phyloP scores from a whole-genome alignment of 2,888 invertebrate genomes.

The Argyresthia goedartella region DNA sequence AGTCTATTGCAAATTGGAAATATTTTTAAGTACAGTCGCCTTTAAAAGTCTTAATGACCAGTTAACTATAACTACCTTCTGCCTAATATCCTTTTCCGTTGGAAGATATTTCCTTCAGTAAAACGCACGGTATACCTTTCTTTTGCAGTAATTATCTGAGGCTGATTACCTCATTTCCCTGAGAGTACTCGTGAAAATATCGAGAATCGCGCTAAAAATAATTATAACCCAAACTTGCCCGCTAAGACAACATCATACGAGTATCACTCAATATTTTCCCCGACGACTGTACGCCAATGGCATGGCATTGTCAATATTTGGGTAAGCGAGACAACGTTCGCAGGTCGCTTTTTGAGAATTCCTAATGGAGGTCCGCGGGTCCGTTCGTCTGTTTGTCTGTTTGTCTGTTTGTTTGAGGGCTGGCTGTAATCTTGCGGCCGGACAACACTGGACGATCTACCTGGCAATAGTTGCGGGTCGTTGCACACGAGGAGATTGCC shows the following conservation, averaged over 20 bases:
- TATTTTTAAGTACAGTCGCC: constrained; percentile 15
- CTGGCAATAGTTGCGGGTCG: background rate
- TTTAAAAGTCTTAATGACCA: constrained; percentile 5
- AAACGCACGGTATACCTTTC: too few species aligned
- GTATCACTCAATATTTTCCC: too few species aligned
- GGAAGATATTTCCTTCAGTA: too few species aligned
- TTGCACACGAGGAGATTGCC: background rate
- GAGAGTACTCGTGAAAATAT: too few species aligned
- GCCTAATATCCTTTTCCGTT: too few species aligned
- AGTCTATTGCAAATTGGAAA: constrained; percentile 23
- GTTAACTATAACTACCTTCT: too few species aligned
- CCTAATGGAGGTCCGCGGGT: constrained; percentile 50
- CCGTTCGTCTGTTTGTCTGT: too few species aligned
- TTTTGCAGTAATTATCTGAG: too few species aligned
- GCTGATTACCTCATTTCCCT: too few species aligned
- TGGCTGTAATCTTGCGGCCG: background rate
- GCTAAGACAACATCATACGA: too few species aligned
- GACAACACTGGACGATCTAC: background rate
- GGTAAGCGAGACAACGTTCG: constrained; percentile 42
- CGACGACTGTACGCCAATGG: constrained; percentile 34
- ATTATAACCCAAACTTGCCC: too few species aligned
- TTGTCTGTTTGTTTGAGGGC: constrained; percentile 1
- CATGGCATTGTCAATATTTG: constrained; percentile 59
- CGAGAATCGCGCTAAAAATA: too few species aligned
- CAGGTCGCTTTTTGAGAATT: constrained; percentile 65